These are phyloP conservation scores for Orthonevra nobilis DNA, from an alignment of 2,888 invertebrate genomes.

Conservation along the genomic window DNA sequence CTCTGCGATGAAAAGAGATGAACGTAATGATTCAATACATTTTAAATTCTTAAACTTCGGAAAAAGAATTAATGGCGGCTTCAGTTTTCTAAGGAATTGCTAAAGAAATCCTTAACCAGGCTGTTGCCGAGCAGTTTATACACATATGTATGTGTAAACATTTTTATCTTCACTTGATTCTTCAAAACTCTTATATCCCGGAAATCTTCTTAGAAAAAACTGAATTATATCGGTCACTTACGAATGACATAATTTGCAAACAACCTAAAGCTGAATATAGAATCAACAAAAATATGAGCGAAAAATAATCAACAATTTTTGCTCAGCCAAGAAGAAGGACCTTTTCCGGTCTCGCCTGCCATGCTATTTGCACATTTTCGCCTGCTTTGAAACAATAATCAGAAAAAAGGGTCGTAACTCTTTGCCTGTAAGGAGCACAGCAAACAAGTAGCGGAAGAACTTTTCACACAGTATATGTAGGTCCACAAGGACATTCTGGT, in stretches of 20 bases:
- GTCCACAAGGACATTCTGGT: slow-evolving; percentile 34
- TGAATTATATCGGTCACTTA: slow-evolving; percentile 40
- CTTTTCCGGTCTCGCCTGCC: neutral
- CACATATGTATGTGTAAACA: neutral
- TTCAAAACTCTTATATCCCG: slow-evolving; percentile 11
- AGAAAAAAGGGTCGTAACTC: slow-evolving; percentile 12
- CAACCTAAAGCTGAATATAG: neutral
- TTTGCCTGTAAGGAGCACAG: slow-evolving; percentile 2
- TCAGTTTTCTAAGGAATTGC: no score
- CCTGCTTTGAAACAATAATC: neutral
- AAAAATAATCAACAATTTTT: neutral
- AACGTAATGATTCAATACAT: no score
- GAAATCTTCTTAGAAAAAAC: slow-evolving; percentile 57
- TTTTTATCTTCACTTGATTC: slow-evolving; percentile 2
- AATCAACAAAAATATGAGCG: neutral
- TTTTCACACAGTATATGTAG: neutral
- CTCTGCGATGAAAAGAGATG: no score
- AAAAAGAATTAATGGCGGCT: no score
- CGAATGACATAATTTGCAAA: slow-evolving; percentile 14
- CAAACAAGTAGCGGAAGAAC: slow-evolving; percentile 26
- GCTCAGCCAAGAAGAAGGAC: slow-evolving; percentile 1
- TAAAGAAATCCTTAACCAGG: no score
- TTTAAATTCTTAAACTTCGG: no score
- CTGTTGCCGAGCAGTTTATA: no score
- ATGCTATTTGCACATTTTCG: slow-evolving; percentile 30